Conservation (phyloP, 2,888 invertebrate genomes). For the Netelia inedita region DNA sequence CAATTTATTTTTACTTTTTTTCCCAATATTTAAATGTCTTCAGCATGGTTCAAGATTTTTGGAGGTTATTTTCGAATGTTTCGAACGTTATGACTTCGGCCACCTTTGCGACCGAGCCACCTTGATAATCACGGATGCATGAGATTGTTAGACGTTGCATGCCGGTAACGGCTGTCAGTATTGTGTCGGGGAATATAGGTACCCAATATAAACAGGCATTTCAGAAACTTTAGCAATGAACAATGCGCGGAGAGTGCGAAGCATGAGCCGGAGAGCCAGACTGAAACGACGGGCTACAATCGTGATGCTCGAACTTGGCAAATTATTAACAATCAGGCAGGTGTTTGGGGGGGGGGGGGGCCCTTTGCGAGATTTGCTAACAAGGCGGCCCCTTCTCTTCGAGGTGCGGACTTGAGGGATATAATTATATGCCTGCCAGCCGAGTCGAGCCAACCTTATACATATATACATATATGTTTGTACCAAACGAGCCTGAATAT, state of each 20-base stretch:
- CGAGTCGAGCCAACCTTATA: slow-evolving; percentile 42
- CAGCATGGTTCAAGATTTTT: too few relatives aligned
- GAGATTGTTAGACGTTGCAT: slow-evolving; percentile 23
- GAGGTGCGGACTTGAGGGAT: slow-evolving; percentile 81
- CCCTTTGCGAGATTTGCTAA: slow-evolving; percentile 79
- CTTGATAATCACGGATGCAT: slow-evolving; percentile 18
- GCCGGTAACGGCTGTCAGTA: slow-evolving; percentile 39
- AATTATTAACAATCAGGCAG: slow-evolving; percentile 82
- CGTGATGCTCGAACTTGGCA: slow-evolving; percentile 77
- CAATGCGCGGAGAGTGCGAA: slow-evolving; percentile 48
- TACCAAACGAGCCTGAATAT: slow-evolving; percentile 53
- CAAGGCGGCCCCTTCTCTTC: slow-evolving; percentile 79
- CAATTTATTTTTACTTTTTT: too few relatives aligned
- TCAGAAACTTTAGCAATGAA: slow-evolving; percentile 59
- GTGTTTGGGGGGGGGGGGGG: slow-evolving; percentile 75
- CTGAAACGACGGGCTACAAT: slow-evolving; percentile 63
- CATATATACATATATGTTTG: background rate
- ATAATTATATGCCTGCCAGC: slow-evolving; percentile 79
- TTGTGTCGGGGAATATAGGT: slow-evolving; percentile 16
- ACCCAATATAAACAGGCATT: slow-evolving; percentile 36
- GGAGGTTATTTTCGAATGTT: too few relatives aligned
- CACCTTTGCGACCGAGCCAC: background rate
- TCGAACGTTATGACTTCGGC: too few relatives aligned
- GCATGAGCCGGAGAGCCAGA: slow-evolving; percentile 37
- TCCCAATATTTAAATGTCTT: too few relatives aligned